Conservation (phyloP, 2,888 invertebrate species). For the Platypus cylindrus region DNA sequence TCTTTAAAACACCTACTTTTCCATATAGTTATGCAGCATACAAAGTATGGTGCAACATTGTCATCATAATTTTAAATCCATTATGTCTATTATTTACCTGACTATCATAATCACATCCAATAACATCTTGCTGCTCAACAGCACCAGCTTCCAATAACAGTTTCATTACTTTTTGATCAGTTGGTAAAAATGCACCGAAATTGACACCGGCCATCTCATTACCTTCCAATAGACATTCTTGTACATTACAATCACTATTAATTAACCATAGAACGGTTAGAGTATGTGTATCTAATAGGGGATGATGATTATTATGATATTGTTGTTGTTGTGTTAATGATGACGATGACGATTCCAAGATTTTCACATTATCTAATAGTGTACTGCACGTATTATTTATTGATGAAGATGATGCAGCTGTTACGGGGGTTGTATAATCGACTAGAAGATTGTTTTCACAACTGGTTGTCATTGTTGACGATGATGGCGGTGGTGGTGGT, state of each 20-base stretch:
- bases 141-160: conserved; percentile 66
- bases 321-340: conserved; percentile 10
- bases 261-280: conserved; percentile 66
- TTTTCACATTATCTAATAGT: conserved; percentile 6
- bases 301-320: conserved; percentile 10
- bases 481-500: too few relatives aligned
- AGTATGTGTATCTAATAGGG: conserved; percentile 46
- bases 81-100: conserved; percentile 27
- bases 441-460: conserved; percentile 15
- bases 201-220: conserved; percentile 35
- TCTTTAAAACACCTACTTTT: too few relatives aligned
- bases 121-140: conserved; percentile 38
- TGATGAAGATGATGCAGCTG: conserved; percentile 10
- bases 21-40: too few relatives aligned
- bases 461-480: conserved; percentile 13
- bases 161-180: conserved; percentile 57
- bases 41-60: too few relatives aligned
- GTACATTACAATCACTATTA: conserved; percentile 51
- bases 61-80: too few relatives aligned
- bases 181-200: conserved; percentile 48
- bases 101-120: conserved; percentile 33
- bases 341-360: conserved; percentile 13
- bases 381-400: conserved; percentile 13
- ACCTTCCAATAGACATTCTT: conserved; percentile 41
- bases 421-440: conserved; percentile 11